phyloP scores from a whole-genome alignment of 2,113 vertebrate species.

The Orientallactaga bullata region DNA sequence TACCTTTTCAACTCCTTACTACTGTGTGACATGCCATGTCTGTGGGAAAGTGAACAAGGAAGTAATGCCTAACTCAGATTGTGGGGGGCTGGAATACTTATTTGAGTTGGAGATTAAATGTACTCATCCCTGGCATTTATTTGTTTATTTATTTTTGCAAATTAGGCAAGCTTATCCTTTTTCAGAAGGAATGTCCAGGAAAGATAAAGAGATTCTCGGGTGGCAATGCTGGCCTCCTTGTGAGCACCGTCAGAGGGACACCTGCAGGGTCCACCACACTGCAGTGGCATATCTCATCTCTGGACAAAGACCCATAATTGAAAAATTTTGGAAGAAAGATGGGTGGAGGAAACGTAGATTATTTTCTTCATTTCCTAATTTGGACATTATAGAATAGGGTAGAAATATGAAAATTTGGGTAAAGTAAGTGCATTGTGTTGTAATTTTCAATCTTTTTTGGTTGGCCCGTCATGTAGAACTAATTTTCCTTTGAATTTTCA shows the following conservation, averaged over 20 bases:
- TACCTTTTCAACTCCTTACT: background rate
- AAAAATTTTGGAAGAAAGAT: background rate
- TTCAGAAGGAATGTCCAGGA: background rate
- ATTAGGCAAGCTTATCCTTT: background rate
- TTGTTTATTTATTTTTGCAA: background rate
- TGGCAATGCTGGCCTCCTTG: background rate
- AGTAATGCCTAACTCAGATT: background rate
- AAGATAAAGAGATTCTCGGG: background rate
- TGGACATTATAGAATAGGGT: background rate
- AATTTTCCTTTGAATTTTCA: background rate
- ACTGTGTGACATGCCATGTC: background rate
- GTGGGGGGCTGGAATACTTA: background rate
- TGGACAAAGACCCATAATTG: background rate
- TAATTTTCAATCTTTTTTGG: background rate
- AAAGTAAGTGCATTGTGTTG: background rate
- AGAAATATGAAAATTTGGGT: background rate
- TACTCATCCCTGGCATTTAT: background rate
- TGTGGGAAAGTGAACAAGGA: background rate
- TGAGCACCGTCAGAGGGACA: background rate
- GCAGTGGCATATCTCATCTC: background rate
- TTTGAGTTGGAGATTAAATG: background rate
- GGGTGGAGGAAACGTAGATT: background rate
- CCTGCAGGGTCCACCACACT: rapidly evolving
- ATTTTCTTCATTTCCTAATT: background rate
- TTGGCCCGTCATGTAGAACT: background rate